Base-by-base conservation (phyloP, 37 sponge, comb jelly and placozoan species). In the Ephydatia muelleri region DNA sequence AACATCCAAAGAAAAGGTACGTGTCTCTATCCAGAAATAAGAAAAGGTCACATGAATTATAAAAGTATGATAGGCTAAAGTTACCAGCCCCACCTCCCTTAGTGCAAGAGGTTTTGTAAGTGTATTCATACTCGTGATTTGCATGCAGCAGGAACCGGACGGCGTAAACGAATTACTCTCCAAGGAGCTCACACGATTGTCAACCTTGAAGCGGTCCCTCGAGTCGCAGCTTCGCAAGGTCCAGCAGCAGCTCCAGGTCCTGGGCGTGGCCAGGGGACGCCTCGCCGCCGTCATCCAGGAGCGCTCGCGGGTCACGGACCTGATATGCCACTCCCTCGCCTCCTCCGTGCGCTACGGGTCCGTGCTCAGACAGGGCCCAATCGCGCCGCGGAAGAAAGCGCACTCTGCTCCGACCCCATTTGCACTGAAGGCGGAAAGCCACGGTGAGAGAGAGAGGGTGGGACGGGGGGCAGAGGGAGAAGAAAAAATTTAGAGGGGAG, bases 1-100 rank as follows among this genome's bases (percentile, higher is more conserved):
- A 57, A 89, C 93, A 21, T 25, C 37, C 25, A 85, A 87, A 86
- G 93, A 92, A 82, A 85, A 92, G 89, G 93, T 92, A 64, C 2
- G 57, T 68, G n/a, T n/a, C n/a, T n/a, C n/a, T n/a, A n/a, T n/a
- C n/a, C n/a, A n/a, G n/a, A n/a, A n/a, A n/a, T n/a, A n/a, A n/a
- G n/a, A n/a, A n/a, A n/a, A n/a, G n/a, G n/a, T n/a, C n/a, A n/a
- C n/a, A n/a, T n/a, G n/a, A n/a, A n/a, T n/a, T n/a, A n/a, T n/a
- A n/a, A n/a, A n/a, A n/a, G n/a, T n/a, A n/a, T n/a, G n/a, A n/a
- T n/a, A n/a, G n/a, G n/a, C n/a, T n/a, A n/a, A 9, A 57, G 2
- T 3, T 8, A 2, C 79, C 29, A 49, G 27, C 28, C 49, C 28
- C 28, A 12, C 36, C 29, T 26, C 21, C 38, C 9, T 72, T 82